Evolutionary conservation across 1,140 invertebrate species (phyloP).

Genomic region (Tribolium madens): DNA sequence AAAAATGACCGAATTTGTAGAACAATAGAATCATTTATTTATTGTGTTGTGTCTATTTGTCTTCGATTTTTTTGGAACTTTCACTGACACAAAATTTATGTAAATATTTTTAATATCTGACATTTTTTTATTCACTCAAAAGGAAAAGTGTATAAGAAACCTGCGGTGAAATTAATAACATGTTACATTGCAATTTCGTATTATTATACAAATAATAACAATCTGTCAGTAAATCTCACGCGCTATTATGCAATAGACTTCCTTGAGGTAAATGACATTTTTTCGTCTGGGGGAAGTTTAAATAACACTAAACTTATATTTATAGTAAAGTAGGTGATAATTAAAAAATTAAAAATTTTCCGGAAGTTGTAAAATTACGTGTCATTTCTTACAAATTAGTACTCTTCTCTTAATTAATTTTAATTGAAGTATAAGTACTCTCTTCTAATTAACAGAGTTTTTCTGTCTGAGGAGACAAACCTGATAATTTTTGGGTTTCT

Average conservation of each 20-base stretch:
- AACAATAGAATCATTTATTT: background rate
- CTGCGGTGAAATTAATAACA: background rate
- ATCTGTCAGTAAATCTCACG: background rate
- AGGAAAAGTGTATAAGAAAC: background rate
- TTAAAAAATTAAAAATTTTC: background rate
- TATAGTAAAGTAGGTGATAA: background rate
- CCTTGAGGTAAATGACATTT: background rate
- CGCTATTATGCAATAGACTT: background rate
- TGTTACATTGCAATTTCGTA: background rate
- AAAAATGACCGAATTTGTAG: background rate
- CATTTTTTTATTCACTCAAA: background rate
- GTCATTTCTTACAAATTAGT: background rate
- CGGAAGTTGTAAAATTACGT: background rate
- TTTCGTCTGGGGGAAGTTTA: background rate
- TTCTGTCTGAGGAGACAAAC: background rate
- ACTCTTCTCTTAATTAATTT: too few relatives aligned
- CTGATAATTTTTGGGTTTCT: background rate
- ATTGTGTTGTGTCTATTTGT: background rate
- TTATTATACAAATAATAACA: background rate
- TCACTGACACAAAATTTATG: background rate
- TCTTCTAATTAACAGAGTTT: too few relatives aligned
- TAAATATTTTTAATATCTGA: background rate
- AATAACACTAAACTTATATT: background rate
- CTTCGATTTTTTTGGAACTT: constrained; percentile 7
- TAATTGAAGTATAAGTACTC: too few relatives aligned